Percentiles rank a stretch among this genome's conserved stretches.
Conservation (phyloP, 2,113 vertebrate genomes). For the Lepus timidus region DNA sequence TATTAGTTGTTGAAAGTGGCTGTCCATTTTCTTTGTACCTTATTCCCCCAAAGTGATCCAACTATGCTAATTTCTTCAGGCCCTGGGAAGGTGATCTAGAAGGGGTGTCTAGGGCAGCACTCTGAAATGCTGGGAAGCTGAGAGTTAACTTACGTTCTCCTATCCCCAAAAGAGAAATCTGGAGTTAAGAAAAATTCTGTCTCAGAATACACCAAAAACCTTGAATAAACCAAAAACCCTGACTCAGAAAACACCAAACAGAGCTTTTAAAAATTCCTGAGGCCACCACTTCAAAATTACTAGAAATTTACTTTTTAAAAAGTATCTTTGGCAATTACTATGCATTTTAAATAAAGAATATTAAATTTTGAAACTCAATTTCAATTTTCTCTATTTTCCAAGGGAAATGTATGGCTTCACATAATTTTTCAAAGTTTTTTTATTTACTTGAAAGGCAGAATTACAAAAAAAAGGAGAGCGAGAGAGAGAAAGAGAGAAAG, state of each 20-base stretch:
- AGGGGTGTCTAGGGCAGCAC: not conserved
- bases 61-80: not conserved
- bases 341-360: not conserved
- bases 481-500: too few relatives aligned
- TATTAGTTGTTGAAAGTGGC: not conserved
- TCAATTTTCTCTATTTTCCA: not conserved
- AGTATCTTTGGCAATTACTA: not conserved
- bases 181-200: not conserved
- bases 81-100: not conserved
- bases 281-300: not conserved
- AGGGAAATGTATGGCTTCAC: not conserved
- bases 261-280: not conserved
- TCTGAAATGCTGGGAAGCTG: not conserved
- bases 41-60: not conserved
- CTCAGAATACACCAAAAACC: not conserved
- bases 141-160: not conserved
- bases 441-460: too few relatives aligned
- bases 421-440: too few relatives aligned
- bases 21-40: not conserved
- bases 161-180: not conserved
- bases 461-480: too few relatives aligned
- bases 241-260: not conserved
- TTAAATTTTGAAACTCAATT: not conserved
- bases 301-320: not conserved
- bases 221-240: not conserved